Conservation (phyloP, 1,140 invertebrate species). For the Papilio polyxenes region DNA sequence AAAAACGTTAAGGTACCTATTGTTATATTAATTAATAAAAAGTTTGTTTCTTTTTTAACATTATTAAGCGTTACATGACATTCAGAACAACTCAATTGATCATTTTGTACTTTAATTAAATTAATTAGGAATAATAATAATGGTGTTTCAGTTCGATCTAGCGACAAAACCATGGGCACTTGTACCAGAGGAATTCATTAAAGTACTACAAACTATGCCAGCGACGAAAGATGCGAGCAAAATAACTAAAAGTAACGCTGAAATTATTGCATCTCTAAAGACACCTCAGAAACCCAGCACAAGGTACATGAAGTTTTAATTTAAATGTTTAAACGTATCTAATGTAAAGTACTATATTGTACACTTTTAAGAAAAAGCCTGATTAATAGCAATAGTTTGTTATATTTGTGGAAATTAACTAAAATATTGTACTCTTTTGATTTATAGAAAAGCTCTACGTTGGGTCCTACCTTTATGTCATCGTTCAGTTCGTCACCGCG, state of each 20-base stretch:
- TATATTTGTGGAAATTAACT: neutral
- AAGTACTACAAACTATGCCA: slow-evolving; percentile 82
- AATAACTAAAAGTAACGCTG: slow-evolving; percentile 52
- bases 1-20: neutral
- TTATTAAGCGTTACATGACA: neutral
- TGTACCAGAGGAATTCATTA: slow-evolving; percentile 83
- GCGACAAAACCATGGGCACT: slow-evolving; percentile 84
- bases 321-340: neutral
- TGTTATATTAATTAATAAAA: no score
- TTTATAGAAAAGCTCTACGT: slow-evolving; percentile 59
- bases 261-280: slow-evolving; percentile 75
- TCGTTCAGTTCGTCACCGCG: slow-evolving; percentile 83
- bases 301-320: slow-evolving; percentile 58
- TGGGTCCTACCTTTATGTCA: slow-evolving; percentile 82
- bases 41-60: no score
- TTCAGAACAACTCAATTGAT: neutral
- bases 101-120: neutral
- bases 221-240: slow-evolving; percentile 46
- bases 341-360: no score
- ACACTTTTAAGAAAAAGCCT: no score
- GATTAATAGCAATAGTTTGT: no score
- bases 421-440: slow-evolving; percentile 23
- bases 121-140: neutral
- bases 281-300: slow-evolving; percentile 77
- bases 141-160: slow-evolving; percentile 83